Evolutionary conservation across 2,888 invertebrate genomes (phyloP), one percentile per base, ranked within the genome.

Genomic region (Volucella inflata): DNA sequence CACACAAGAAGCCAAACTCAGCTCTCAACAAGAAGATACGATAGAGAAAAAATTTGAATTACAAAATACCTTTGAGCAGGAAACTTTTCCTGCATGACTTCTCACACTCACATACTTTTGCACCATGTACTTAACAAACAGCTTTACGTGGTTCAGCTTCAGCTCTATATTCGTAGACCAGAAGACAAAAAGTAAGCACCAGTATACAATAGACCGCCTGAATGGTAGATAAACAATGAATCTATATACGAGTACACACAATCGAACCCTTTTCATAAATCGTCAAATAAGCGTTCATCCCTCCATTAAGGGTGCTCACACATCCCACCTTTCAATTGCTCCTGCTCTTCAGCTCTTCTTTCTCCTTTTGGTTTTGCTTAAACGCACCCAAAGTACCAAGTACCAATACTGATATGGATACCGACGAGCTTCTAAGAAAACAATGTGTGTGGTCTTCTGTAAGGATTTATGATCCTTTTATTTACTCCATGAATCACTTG

Each of bases 381-480:
- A 79, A 75, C 84, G 79, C 79, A 84, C 75, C 77, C 53, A 9
- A 53, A 30, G 30, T 30, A 6, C 30, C 6, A 30, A 30, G 30
- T 30, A 30, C 30, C 30, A 6, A 30, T 30, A 30, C 30, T 6
- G 30, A 30, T 30, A 30, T 30, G 30, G 30, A 30, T 30, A 30
- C 6, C 30, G 46, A 72, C 70, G 84, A 59, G 70, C 68, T 67
- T 64, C 64, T 46, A 77, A 81, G 72, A 85, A 81, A 85, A 81
- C 85, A 81, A 85, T 85, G 76, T 85, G 85, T 85, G 80, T 68
- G 81, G 85, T 85, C 85, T 85, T 72, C 72, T 80, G 85, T 67
- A 85, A 85, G 85, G 81, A 85, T 85, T 85, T 85, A 85, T 85
- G 85, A 85, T 85, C 85, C 85, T 85, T 81, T 85, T 85, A 85